These are phyloP conservation scores for Rhodinocichla rosea DNA, from an alignment of 2,113 vertebrate species.

Conservation along the genomic window DNA sequence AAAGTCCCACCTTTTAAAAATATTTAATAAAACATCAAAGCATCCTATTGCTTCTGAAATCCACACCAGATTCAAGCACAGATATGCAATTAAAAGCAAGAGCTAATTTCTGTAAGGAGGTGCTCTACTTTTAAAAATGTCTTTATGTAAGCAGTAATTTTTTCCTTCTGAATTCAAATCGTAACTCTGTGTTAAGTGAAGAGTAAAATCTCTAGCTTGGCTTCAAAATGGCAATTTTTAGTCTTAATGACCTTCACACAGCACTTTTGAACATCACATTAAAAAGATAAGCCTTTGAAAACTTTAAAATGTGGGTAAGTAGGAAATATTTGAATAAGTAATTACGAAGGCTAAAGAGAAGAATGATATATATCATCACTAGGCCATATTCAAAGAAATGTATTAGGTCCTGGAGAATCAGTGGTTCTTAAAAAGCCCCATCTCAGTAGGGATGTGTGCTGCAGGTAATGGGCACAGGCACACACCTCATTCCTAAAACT, in stretches of 20 bases:
- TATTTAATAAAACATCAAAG: conserved; percentile 79
- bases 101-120: conserved; percentile 69
- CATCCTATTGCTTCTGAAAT: conserved; percentile 69
- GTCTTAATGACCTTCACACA: conserved; percentile 65
- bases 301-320: conserved; percentile 54
- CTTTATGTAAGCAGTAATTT: conserved; percentile 42
- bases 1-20: conserved; percentile 70
- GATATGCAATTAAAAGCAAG: conserved; percentile 74
- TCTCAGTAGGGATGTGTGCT: not conserved
- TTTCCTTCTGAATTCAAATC: not conserved
- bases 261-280: conserved; percentile 66
- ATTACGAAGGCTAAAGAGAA: conserved; percentile 35
- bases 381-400: not conserved
- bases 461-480: not conserved
- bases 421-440: not conserved
- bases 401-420: not conserved
- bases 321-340: conserved; percentile 70
- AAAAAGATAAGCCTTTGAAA: conserved; percentile 72
- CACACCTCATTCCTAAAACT: not conserved
- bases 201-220: conserved; percentile 60
- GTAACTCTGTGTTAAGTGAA: conserved; percentile 44
- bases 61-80: conserved; percentile 59
- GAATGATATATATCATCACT: conserved; percentile 5
- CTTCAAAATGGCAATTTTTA: conserved; percentile 71
- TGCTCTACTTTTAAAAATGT: conserved; percentile 65